Conservation (phyloP, 2,888 invertebrate species). For the Limulus polyphemus region DNA sequence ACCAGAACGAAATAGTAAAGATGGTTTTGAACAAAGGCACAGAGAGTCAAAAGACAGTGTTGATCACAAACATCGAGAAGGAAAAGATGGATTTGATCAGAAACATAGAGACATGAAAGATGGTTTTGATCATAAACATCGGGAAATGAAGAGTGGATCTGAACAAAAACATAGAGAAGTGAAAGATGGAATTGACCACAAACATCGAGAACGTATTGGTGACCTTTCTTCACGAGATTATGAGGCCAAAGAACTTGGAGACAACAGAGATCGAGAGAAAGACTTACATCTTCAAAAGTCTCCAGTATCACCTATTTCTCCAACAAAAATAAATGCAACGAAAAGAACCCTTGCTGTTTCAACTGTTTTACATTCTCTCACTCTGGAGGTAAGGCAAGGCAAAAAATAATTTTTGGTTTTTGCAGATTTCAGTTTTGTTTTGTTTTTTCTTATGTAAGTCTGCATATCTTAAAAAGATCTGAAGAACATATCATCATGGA, state of each 20-base stretch:
- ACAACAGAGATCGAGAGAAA: constrained; percentile 4
- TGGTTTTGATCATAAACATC: background rate
- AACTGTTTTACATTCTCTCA: constrained; percentile 30
- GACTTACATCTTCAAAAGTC: constrained; percentile 3
- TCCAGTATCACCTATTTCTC: constrained; percentile 11
- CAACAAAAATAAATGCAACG: constrained; percentile 32
- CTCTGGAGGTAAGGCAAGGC: constrained; percentile 29
- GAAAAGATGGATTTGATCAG: background rate
- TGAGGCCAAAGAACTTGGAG: too few species aligned
- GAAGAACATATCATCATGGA: too few species aligned
- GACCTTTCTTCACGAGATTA: too few species aligned
- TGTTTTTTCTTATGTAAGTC: too few species aligned
- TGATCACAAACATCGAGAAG: background rate
- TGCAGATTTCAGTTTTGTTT: too few species aligned
- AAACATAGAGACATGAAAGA: background rate
- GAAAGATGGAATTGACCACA: background rate
- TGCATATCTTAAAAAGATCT: too few species aligned
- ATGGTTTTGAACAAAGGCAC: constrained; percentile 3
- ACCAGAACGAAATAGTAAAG: constrained; percentile 4
- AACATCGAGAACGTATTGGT: too few species aligned
- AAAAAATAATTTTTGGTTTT: too few species aligned
- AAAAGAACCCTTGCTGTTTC: constrained; percentile 37
- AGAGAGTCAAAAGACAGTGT: background rate
- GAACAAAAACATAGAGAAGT: too few species aligned
- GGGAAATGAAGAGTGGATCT: too few species aligned